Evolutionary conservation across 1,140 invertebrate species (phyloP).

Genomic region (Drosophila pandora): DNA sequence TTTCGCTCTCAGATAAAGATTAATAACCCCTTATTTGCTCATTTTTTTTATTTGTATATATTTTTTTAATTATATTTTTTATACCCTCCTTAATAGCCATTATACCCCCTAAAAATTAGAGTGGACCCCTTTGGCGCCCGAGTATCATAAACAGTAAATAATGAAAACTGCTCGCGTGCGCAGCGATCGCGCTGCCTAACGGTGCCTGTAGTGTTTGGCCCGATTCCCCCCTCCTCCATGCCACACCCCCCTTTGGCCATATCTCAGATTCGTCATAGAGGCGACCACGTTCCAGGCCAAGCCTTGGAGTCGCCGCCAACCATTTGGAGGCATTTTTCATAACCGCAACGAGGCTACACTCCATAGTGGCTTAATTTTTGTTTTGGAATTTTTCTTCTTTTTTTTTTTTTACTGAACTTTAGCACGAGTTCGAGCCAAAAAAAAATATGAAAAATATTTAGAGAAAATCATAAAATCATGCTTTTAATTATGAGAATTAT

Average conservation of each 20-base stretch:
- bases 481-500: background rate
- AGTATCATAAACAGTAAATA: constrained; percentile 55
- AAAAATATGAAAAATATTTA: background rate
- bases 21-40: too few species aligned
- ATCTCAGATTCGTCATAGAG: constrained; percentile 71
- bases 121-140: constrained; percentile 15
- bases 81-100: background rate
- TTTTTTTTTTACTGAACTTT: background rate
- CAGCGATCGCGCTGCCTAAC: constrained; percentile 63
- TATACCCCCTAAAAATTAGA: background rate
- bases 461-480: too few species aligned
- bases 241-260: constrained; percentile 2
- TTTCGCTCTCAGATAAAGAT: too few species aligned
- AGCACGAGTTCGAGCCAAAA: background rate
- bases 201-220: constrained; percentile 61
- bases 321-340: constrained; percentile 36
- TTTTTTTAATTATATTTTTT: background rate
- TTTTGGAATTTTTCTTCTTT: background rate
- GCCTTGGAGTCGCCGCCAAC: constrained; percentile 53
- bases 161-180: constrained; percentile 74
- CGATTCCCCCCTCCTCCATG: background rate
- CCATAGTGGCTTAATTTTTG: constrained; percentile 25
- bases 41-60: background rate
- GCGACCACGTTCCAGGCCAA: constrained; percentile 58
- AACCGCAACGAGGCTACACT: constrained; percentile 31